Evolutionary conservation across 2,888 invertebrate species (phyloP), one percentile per base, ranked within the genome.

Genomic region (Ceraclea dissimilis): DNA sequence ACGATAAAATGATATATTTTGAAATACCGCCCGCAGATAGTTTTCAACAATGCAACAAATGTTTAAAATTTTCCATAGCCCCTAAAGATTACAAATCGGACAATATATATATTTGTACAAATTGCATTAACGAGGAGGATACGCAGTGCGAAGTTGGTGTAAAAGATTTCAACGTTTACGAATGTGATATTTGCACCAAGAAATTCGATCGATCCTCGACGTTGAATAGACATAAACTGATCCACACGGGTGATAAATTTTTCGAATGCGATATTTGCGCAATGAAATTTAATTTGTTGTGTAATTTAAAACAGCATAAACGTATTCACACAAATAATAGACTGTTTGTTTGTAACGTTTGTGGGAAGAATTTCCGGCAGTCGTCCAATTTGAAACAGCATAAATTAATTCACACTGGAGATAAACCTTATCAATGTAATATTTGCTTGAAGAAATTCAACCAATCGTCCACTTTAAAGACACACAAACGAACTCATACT

Each of bases 291-390:
- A 39, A 39, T 48, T 48, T 18, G 19, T 13, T 17, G 34, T 48
- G 31, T 2, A 26, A 53, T 10, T n/a, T 54, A 1, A 54, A 21
- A 22, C n/a, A 11, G 4, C 54, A 54, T 16, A 22, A 39, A 31
- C 11, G 34, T 18, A 47, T 20, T 6, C 54, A 54, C 21, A 43
- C 11, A 2, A 17, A 39, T 6, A 39, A 19, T 2, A 54, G 21
- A 43, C 49, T 43, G 5, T 54, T 49, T 26, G 13, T 4, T 4
- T 39, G 39, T 39, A 4, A 13, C 5, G 16, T 13, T 8, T 39
- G 39, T 16, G 2, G 8, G 2, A 39, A 39, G 13, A 39, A 5
- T n/a, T 39, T 39, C 39, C 4, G 8, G 5, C 39, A 39, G 39
- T 13, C 39, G 4, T 39, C 39, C 13, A 8, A 39, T 39, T 16